These are phyloP conservation scores for Murina feae DNA, from an alignment of 2,113 vertebrate genomes.

Conservation along the genomic window DNA sequence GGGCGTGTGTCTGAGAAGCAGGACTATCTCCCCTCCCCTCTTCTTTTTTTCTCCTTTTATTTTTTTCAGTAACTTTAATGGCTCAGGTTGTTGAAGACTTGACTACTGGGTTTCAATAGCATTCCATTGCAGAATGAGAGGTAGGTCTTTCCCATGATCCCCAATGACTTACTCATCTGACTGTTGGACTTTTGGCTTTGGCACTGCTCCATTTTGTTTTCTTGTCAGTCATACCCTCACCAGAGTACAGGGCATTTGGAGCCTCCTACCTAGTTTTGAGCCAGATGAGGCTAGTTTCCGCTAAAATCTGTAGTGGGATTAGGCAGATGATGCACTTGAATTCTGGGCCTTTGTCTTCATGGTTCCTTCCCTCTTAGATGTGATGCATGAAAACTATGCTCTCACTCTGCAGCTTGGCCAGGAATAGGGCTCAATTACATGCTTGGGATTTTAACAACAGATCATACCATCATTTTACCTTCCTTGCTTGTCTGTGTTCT, in stretches of 20 bases:
- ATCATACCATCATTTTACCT: neutral
- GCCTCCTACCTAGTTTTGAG: neutral
- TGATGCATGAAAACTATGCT: neutral
- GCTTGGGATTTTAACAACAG: neutral
- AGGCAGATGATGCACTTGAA: neutral
- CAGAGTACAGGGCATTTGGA: neutral
- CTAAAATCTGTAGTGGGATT: neutral
- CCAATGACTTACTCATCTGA: too few relatives aligned
- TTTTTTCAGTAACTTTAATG: neutral
- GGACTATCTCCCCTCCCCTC: too few relatives aligned
- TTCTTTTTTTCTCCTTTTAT: too few relatives aligned
- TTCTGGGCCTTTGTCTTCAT: neutral
- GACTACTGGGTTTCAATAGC: neutral
- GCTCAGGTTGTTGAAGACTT: neutral
- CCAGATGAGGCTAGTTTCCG: neutral
- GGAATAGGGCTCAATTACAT: neutral
- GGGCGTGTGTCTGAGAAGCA: neutral
- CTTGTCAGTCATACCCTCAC: neutral
- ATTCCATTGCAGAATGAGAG: neutral
- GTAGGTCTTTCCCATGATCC: neutral
- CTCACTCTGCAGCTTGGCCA: neutral
- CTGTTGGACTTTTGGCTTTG: neutral
- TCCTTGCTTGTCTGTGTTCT: neutral
- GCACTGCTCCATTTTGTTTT: too few relatives aligned
- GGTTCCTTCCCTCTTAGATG: neutral